Conservation (phyloP, 2,113 vertebrate genomes). For the Aviceda subcristata region DNA sequence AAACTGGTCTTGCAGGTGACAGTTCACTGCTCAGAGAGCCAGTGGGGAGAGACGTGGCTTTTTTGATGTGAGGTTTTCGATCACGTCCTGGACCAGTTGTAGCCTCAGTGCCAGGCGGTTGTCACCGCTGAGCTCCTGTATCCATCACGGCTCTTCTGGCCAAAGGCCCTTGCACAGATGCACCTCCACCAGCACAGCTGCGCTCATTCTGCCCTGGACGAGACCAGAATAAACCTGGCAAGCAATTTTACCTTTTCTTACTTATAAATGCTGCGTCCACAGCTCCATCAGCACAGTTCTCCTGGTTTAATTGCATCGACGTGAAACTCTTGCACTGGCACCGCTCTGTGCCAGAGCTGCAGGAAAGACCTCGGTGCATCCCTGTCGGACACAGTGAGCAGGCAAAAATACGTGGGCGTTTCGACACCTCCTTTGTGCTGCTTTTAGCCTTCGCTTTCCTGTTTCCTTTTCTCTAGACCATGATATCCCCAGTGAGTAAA, state of each 20-base stretch:
- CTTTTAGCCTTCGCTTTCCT: not conserved
- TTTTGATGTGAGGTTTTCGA: not conserved
- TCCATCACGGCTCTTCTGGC: not conserved
- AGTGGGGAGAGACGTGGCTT: not conserved
- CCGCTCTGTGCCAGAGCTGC: not conserved
- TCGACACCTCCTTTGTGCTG: not conserved
- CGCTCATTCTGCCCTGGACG: not conserved
- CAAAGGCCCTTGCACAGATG: not conserved
- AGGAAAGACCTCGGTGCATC: not conserved
- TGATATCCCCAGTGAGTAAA: not conserved
- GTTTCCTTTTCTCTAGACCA: not conserved
- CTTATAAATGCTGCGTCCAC: not conserved
- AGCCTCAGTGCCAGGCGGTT: not conserved
- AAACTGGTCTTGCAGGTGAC: not conserved
- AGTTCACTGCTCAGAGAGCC: not conserved
- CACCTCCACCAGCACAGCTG: not conserved
- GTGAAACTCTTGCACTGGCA: not conserved
- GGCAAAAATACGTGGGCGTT: not conserved
- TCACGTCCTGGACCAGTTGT: not conserved
- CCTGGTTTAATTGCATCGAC: not conserved
- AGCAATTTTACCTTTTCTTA: not conserved
- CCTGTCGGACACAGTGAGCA: rapidly evolving
- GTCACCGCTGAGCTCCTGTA: not conserved
- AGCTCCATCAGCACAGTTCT: not conserved
- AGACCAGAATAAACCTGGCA: not conserved